Percentiles rank a stretch among this genome's conserved stretches.
Conservation (phyloP, 2,113 vertebrate species). For the Pterocles burchelli region DNA sequence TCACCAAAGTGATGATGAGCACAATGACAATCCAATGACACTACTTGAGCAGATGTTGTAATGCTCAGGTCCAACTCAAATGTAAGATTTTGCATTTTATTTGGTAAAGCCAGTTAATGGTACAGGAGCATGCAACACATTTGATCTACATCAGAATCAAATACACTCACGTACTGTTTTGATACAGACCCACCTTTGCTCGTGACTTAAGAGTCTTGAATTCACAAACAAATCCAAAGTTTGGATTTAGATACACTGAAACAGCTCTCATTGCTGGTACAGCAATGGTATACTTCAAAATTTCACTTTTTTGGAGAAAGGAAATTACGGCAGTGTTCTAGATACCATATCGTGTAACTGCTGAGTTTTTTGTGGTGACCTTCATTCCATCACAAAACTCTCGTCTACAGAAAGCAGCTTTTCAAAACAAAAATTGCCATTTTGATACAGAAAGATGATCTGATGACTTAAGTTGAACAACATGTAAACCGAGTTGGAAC, state of each 20-base stretch:
- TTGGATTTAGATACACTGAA: not conserved
- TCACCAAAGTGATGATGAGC: not conserved
- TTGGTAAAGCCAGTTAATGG: not conserved
- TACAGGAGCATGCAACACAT: rapidly evolving
- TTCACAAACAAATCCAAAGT: not conserved
- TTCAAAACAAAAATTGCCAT: not conserved
- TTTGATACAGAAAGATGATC: not conserved
- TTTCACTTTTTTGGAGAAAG: not conserved
- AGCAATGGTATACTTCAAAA: not conserved
- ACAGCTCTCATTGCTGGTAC: not conserved
- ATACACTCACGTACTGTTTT: not conserved
- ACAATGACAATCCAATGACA: not conserved
- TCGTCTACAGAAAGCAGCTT: not conserved
- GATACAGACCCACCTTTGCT: not conserved
- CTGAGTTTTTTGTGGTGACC: not conserved
- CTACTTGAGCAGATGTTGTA: not conserved
- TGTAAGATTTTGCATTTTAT: not conserved
- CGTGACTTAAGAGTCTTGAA: not conserved
- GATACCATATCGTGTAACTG: not conserved
- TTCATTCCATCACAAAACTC: not conserved
- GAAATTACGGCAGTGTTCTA: not conserved
- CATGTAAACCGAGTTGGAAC: not conserved
- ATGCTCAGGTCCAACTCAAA: not conserved
- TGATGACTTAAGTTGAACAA: not conserved
- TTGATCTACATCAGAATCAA: not conserved